phyloP scores from a whole-genome alignment of 2,113 vertebrate species.

The Hipposideros armiger region DNA sequence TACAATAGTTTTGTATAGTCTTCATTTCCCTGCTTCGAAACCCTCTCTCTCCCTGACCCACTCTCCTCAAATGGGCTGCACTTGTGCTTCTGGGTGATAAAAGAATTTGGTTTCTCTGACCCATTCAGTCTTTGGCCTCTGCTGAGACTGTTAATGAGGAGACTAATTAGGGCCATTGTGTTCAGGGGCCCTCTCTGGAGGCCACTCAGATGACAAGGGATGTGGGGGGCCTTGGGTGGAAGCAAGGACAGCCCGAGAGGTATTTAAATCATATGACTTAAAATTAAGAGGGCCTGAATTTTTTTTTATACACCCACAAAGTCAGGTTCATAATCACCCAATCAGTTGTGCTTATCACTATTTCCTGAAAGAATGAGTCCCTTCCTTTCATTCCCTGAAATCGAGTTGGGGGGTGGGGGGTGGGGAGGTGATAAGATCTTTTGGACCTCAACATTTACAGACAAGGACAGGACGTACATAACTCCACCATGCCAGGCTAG shows the following conservation, averaged over 20 bases:
- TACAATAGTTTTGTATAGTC: background rate
- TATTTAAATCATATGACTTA: constrained; percentile 36
- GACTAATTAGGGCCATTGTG: constrained; percentile 62
- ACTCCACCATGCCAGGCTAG: background rate
- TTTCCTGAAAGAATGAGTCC: background rate
- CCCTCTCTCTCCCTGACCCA: background rate
- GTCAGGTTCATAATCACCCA: background rate
- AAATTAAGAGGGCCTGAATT: background rate
- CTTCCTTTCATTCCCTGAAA: background rate
- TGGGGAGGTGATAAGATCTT: background rate
- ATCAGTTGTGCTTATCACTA: background rate
- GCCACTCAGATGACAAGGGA: constrained; percentile 34
- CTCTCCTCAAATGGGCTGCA: constrained; percentile 4
- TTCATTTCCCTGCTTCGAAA: constrained; percentile 24
- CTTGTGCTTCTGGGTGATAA: constrained; percentile 44
- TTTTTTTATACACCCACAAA: background rate
- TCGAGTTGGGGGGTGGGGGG: background rate
- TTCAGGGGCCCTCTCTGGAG: constrained; percentile 21
- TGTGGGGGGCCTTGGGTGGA: background rate
- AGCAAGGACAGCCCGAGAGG: background rate
- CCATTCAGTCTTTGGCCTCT: constrained; percentile 62
- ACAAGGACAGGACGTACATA: background rate
- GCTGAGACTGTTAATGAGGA: constrained; percentile 70
- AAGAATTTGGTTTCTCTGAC: constrained; percentile 63
- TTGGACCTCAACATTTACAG: background rate